Evolutionary conservation across 2,888 invertebrate genomes (phyloP).

Genomic region (Acholoe squamosa): DNA sequence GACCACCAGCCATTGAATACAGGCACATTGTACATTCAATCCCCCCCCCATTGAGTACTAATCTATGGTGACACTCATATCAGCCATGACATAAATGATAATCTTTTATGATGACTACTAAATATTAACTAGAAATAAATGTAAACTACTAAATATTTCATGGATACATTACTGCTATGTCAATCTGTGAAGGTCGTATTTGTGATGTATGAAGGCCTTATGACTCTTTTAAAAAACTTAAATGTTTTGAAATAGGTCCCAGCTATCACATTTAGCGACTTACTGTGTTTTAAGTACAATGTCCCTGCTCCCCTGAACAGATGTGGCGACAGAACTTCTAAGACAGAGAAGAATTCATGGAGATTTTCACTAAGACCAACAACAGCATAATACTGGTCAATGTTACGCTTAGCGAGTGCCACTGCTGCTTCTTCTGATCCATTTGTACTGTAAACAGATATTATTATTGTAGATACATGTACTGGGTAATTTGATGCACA

Average conservation of each 20-base stretch:
- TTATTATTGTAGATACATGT: neutral
- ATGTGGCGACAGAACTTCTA: constrained; percentile 10
- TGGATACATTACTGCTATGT: neutral
- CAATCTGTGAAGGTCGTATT: neutral
- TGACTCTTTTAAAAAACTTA: no score
- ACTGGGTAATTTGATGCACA: neutral
- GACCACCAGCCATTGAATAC: no score
- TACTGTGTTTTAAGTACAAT: constrained; percentile 46
- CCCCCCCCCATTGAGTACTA: no score
- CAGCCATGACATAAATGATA: no score
- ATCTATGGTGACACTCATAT: no score
- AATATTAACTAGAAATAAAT: no score
- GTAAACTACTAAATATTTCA: neutral
- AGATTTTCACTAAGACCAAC: constrained; percentile 41
- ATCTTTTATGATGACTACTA: no score
- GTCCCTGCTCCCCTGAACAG: neutral
- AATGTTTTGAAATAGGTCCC: neutral
- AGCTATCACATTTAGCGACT: neutral
- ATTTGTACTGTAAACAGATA: neutral
- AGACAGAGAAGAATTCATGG: constrained; percentile 1
- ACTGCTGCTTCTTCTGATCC: neutral
- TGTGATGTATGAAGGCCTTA: neutral
- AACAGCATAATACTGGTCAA: neutral
- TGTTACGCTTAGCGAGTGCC: constrained; percentile 34
- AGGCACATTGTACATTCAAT: no score